A percentile compares a stretch with the other conserved stretches of the same genome.
Evolutionary conservation across 2,888 invertebrate genomes (phyloP).

Genomic region (Malthinus flaveolus): DNA sequence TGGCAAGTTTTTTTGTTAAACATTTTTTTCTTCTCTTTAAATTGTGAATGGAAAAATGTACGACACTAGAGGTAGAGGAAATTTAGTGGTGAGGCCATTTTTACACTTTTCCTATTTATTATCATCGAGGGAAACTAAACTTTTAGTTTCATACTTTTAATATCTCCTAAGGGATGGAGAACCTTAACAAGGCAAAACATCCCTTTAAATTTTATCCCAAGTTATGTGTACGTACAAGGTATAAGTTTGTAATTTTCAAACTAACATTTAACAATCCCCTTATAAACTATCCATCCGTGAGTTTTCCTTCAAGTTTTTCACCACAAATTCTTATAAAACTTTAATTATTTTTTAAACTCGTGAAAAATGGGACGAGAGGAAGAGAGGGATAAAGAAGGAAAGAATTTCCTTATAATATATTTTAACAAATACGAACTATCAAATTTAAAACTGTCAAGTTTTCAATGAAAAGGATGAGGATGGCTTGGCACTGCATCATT

Average conservation of each 20-base stretch:
- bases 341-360: too few species aligned
- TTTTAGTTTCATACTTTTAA: slow-evolving; percentile 24
- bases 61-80: too few species aligned
- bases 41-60: too few species aligned
- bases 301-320: slow-evolving; percentile 2
- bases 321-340: not conserved
- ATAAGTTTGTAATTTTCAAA: slow-evolving; percentile 18
- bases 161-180: slow-evolving; percentile 21
- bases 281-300: slow-evolving; percentile 4
- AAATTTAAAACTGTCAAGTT: too few species aligned
- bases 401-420: too few species aligned
- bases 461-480: too few species aligned
- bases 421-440: too few species aligned
- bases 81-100: not conserved
- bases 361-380: too few species aligned
- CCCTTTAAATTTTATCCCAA: slow-evolving; percentile 15
- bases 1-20: too few species aligned
- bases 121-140: slow-evolving; percentile 17
- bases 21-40: too few species aligned
- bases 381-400: too few species aligned
- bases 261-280: slow-evolving; percentile 5
- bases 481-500: too few species aligned
- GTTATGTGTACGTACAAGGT: slow-evolving; percentile 20
- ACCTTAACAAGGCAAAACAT: slow-evolving; percentile 6
- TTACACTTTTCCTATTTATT: slow-evolving; percentile 24